Evolutionary conservation across 2,888 invertebrate species (phyloP), one percentile per base, ranked within the genome.

Genomic region (Brassicogethes aeneus): DNA sequence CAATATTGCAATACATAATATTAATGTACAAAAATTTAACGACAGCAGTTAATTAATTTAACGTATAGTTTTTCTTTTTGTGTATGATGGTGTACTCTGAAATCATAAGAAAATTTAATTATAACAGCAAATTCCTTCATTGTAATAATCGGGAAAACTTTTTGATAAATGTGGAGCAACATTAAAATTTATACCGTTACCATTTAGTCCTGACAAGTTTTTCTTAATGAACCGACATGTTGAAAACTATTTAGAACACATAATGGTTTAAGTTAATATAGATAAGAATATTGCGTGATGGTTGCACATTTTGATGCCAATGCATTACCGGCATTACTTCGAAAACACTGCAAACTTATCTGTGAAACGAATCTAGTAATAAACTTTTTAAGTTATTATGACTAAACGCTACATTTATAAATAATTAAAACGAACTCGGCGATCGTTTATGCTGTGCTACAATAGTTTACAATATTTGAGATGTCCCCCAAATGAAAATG

Each of bases 201-300:
- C 23, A n/a, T n/a, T n/a, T n/a, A n/a, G n/a, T n/a, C n/a, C n/a
- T n/a, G n/a, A 23, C 23, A 23, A 23, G 23, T 23, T 23, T 5
- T 10, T 10, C 10, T 23, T 23, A 23, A 23, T 23, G 10, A 23
- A 23, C 23, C 5, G 5, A 5, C 23, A 23, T 23, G 23, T 23
- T 23, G 5, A 10, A 23, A 23, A 23, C 23, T 23, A 23, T 23
- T 23, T 23, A 23, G 23, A 7, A 23, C n/a, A n/a, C 23, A 23
- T 23, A 23, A 23, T 23, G 23, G 23, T 10, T 10, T 5, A 10
- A 23, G 23, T 23, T 23, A 23, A 23, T 23, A 23, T 23, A 23
- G 23, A 23, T 23, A 23, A 23, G 23, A 23, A 23, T 23, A 23
- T 23, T 23, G 23, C 23, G 23, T 23, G 23, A 23, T 23, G 23